A percentile compares a stretch with the other conserved stretches of the same genome.
Conservation (phyloP, 2,797 vertebrate species). For the Pogonophryne albipinna region DNA sequence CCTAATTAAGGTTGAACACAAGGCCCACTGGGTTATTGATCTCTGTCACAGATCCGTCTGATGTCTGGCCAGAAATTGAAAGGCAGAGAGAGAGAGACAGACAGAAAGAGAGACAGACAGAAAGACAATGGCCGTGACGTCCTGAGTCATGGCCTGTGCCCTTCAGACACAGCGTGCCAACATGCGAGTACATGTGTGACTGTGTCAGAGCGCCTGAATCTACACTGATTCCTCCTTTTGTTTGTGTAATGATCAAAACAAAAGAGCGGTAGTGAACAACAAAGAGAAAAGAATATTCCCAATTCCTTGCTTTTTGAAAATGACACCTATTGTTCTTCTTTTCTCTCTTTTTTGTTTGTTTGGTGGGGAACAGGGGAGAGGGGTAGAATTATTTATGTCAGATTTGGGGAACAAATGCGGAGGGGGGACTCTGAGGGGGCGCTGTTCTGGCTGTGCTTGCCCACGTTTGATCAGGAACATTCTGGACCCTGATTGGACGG, state of each 20-base stretch:
- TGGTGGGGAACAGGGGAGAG: slow-evolving; percentile 54
- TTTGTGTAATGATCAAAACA: slow-evolving; percentile 70
- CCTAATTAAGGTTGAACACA: slow-evolving; percentile 88
- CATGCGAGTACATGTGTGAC: slow-evolving; percentile 40
- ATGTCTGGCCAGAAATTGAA: slow-evolving; percentile 77
- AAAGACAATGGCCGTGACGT: slow-evolving; percentile 60
- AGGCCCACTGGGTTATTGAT: slow-evolving; percentile 89
- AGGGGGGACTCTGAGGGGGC: slow-evolving; percentile 73
- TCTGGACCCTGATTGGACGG: slow-evolving; percentile 78
- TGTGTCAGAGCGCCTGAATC: slow-evolving; percentile 41
- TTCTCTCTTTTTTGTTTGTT: slow-evolving; percentile 55
- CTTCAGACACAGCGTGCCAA: slow-evolving; percentile 66
- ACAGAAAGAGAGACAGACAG: slow-evolving; percentile 29
- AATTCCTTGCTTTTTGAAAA: slow-evolving; percentile 67
- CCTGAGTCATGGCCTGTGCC: slow-evolving; percentile 74
- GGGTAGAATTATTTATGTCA: slow-evolving; percentile 76
- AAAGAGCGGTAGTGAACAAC: slow-evolving; percentile 35
- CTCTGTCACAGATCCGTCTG: slow-evolving; percentile 85
- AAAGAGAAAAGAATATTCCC: slow-evolving; percentile 63
- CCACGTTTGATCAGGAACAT: slow-evolving; percentile 80
- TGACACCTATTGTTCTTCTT: slow-evolving; percentile 77
- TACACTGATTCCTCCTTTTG: slow-evolving; percentile 60
- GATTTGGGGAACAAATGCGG: slow-evolving; percentile 77
- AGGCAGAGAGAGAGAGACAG: slow-evolving; percentile 36
- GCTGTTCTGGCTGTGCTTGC: slow-evolving; percentile 78